These are phyloP conservation scores for Scaptomyza tumidula DNA, from an alignment of 2,888 invertebrate genomes.

Conservation along the genomic window DNA sequence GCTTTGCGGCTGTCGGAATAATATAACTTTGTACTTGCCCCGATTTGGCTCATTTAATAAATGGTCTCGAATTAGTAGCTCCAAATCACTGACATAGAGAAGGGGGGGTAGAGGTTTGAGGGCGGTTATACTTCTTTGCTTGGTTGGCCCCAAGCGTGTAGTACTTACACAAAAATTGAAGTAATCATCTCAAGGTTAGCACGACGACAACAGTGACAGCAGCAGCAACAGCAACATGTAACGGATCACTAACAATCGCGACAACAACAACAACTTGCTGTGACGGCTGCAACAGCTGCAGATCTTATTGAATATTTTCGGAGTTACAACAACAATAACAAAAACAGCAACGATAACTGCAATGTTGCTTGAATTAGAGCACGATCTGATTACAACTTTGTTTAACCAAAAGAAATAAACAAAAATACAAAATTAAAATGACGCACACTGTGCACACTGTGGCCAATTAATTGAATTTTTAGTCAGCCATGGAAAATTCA, in stretches of 20 bases:
- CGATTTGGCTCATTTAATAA: conserved; percentile 72
- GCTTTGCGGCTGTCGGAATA: conserved; percentile 17
- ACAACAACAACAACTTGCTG: conserved; percentile 35
- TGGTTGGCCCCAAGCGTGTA: conserved; percentile 46
- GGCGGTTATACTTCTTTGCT: conserved; percentile 32
- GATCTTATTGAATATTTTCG: conserved; percentile 38
- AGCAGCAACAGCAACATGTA: conserved; percentile 59
- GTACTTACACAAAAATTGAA: conserved; percentile 62
- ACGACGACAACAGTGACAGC: conserved; percentile 64
- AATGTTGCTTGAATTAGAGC: conserved; percentile 61
- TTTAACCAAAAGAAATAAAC: conserved; percentile 45
- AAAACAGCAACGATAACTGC: conserved; percentile 38
- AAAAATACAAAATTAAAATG: conserved; percentile 31
- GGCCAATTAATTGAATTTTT: conserved; percentile 68
- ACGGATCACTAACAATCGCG: conserved; percentile 71
- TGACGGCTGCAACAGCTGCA: conserved; percentile 51
- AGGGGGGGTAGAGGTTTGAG: not conserved
- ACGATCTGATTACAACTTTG: conserved; percentile 71
- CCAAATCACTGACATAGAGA: conserved; percentile 9
- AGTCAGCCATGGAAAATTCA: conserved; percentile 38
- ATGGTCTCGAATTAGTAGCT: conserved; percentile 72
- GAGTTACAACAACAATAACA: conserved; percentile 20
- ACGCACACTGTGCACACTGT: conserved; percentile 63
- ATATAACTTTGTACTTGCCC: conserved; percentile 41
- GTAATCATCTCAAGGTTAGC: conserved; percentile 81